Evolutionary conservation across 2,888 invertebrate genomes (phyloP), one percentile per base, ranked within the genome.

Genomic region (Dioctria linearis): DNA sequence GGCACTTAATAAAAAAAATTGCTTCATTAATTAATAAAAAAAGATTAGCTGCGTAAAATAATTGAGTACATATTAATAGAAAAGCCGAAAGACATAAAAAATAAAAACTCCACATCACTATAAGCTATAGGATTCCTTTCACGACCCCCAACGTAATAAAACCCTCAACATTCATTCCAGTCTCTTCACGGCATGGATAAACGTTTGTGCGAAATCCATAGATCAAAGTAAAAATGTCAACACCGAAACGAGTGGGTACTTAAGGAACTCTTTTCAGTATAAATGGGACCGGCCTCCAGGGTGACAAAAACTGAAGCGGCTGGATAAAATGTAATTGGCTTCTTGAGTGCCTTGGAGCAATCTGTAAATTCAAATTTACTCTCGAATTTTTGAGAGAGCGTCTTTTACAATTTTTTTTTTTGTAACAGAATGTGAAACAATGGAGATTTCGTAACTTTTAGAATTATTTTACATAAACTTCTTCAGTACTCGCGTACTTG

Each of bases 291-390:
- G 11, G 54, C 54, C 54, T 54, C 54, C 11, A 54, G 46, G 8
- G 54, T n/a, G n/a, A 54, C 6, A n/a, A 54, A n/a, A 54, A n/a
- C 54, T 54, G 4, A 11, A 54, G 54, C 54, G 54, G 4, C 54
- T 11, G 54, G 11, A 54, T 54, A 54, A 54, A 54, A n/a, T 54
- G 54, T 11, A 54, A 11, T 54, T 54, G 54, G 54, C 54, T 54
- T 54, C 54, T 54, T 11, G 4, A 54, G 54, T n/a, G 54, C 54
- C 54, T 54, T n/a, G 11, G n/a, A 54, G 54, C 4, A 8, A 54
- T 46, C 46, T 46, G 5, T 8, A 46, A 46, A 46, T 25, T 25
- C 25, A 25, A 25, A 25, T 25, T 25, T 25, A 25, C 25, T 25
- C 25, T 25, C 49, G 49, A 46, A 46, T 46, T 46, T 46, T 46